phyloP scores from a whole-genome alignment of 2,113 vertebrate species.

The Murina feae region DNA sequence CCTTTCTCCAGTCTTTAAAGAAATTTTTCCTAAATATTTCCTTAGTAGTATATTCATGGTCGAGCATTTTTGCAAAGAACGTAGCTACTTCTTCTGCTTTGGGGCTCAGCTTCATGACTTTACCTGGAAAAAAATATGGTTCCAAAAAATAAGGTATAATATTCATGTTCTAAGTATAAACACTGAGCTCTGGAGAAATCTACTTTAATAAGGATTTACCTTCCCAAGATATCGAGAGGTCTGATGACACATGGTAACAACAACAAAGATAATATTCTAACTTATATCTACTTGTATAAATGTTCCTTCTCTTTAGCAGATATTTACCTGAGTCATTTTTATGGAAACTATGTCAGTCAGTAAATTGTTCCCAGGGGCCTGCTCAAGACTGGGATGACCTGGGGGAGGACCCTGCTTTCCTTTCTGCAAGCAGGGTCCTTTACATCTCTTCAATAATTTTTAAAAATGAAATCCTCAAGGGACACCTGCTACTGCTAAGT shows the following conservation, averaged over 20 bases:
- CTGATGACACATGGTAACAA: slow-evolving; percentile 36
- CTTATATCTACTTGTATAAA: slow-evolving; percentile 41
- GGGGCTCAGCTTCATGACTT: slow-evolving; percentile 91
- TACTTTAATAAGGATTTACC: slow-evolving; percentile 29
- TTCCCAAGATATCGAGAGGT: slow-evolving; percentile 6
- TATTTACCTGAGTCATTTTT: slow-evolving; percentile 68
- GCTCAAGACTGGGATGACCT: slow-evolving; percentile 66
- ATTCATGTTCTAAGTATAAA: slow-evolving; percentile 6
- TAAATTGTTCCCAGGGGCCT: slow-evolving; percentile 66
- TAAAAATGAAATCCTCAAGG: slow-evolving; percentile 73
- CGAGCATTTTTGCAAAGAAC: slow-evolving; percentile 98
- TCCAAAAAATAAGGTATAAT: slow-evolving; percentile 54
- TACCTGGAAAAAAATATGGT: slow-evolving; percentile 83
- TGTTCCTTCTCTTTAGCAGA: slow-evolving; percentile 57
- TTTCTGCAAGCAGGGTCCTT: slow-evolving; percentile 65
- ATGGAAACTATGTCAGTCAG: slow-evolving; percentile 66
- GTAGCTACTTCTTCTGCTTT: slow-evolving; percentile 96
- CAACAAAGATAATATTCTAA: slow-evolving; percentile 48
- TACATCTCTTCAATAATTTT: slow-evolving; percentile 72
- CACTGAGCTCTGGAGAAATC: slow-evolving; percentile 14
- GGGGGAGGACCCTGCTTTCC: slow-evolving; percentile 66
- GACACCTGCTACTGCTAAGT: slow-evolving; percentile 68
- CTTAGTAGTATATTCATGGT: slow-evolving; percentile 98
- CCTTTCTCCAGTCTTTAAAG: slow-evolving; percentile 98
- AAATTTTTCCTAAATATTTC: slow-evolving; percentile 99